Evolutionary conservation across 2,888 invertebrate genomes (phyloP), one percentile per base, ranked within the genome.

Genomic region (Apodemia duryi): DNA sequence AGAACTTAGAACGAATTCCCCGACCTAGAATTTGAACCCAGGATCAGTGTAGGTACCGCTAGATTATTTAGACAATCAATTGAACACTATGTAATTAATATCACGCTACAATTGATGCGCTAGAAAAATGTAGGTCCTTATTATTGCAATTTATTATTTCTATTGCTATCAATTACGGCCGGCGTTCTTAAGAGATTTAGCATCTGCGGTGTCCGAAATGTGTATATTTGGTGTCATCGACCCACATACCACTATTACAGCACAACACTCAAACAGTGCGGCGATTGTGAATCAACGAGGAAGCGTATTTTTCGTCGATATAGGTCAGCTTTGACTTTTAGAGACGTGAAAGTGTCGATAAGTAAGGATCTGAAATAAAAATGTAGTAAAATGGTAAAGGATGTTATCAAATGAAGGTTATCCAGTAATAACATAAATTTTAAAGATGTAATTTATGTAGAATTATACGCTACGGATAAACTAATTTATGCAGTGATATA

Each of bases 281-380:
- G 78, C 76, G 83, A 80, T 85, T 86, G 85, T 86, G 81, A 81
- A 77, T 71, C 80, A 76, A 83, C 79, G 82, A 83, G 86, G 88
- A 86, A 86, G 84, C 82, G 73, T 75, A 78, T 81, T 83, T 84
- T 85, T 83, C 75, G 73, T 77, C 76, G 73, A 88, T 85, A 87
- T 86, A 81, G 89, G 89, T 86, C 89, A 84, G 76, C 77, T 76
- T 79, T 75, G 74, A 73, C 65, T 67, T 62, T 35, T 81, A 85
- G 83, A 74, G 83, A 75, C 71, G 82, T 66, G 67, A 70, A 57
- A 62, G 4, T 64, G 66, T 75, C 75, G 76, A 78, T 73, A 66
- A 66, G 60, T 64, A 61, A 51, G 9, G 49, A n/a, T 61, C 4
- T 43, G 11, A 11, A 0, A 43, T 11, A 43, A 43, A 11, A 43